Conservation (phyloP, 2,113 vertebrate species). For the Leucopsar rothschildi region DNA sequence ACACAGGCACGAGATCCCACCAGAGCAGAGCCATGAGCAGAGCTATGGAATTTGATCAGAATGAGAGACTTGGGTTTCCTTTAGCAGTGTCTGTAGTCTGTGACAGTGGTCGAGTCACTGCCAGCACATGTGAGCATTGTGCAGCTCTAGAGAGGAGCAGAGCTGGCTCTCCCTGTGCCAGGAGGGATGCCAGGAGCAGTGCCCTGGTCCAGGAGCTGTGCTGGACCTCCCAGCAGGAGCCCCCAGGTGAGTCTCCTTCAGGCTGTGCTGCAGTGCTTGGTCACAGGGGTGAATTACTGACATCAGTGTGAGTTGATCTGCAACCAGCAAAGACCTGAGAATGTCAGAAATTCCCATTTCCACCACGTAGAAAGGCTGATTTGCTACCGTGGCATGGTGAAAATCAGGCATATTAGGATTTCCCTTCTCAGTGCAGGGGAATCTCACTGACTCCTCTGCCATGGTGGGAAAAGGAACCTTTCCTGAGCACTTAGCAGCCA, state of each 20-base stretch:
- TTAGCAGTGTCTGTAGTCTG: background rate
- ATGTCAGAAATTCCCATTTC: background rate
- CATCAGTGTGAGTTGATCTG: background rate
- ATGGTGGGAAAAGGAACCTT: background rate
- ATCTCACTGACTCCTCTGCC: background rate
- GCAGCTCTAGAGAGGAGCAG: background rate
- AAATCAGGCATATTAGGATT: background rate
- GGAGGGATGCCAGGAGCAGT: background rate
- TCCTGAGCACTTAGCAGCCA: background rate
- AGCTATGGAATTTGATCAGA: background rate
- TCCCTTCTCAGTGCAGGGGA: background rate
- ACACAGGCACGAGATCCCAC: accelerated
- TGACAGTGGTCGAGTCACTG: background rate
- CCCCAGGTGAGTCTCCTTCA: background rate
- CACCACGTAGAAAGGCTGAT: background rate
- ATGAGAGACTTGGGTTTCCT: background rate
- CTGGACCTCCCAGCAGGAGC: background rate
- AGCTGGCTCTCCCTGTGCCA: background rate
- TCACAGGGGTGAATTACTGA: background rate
- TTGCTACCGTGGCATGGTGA: background rate
- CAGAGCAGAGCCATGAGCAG: background rate
- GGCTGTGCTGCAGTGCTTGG: accelerated
- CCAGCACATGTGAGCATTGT: background rate
- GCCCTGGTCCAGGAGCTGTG: accelerated
- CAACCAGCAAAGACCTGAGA: background rate